Evolutionary conservation across 2,797 vertebrate genomes (phyloP), one percentile per base, ranked within the genome.

Genomic region (Chrosomus eos): DNA sequence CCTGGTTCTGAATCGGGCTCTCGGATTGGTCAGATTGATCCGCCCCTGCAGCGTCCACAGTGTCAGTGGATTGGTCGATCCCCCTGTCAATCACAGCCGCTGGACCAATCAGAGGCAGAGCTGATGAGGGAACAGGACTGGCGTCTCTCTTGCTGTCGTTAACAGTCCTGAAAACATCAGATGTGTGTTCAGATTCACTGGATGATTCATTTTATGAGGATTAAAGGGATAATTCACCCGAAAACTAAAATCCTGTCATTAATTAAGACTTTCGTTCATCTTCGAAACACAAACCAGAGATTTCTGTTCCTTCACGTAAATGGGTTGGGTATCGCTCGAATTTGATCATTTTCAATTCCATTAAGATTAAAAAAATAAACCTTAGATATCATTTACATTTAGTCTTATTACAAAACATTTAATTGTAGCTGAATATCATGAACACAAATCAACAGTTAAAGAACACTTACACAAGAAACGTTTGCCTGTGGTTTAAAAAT

Each of bases 161-260:
- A 84, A 95, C 90, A 82, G 87, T 92, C 95, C 95, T 96, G 75
- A 55, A 86, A 79, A 14, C n/a, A 45, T 1, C 14, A 28, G 33
- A 36, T 3, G 18, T 0, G 2, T 8, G n/a, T 60, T 1, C 58
- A 60, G n/a, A 10, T n/a, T n/a, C 5, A 60, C 8, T 13, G 23
- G 7, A 18, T 7, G 19, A 53, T 53, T 45, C 64, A 33, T n/a
- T 38, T 3, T n/a, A n/a, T 45, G 19, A 43, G 23, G 21, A 10
- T 13, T 38, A 23, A 66, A 58, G 55, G 7, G 62, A 1, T 16
- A 8, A 8, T 19, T 18, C 7, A 33, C 1, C 3, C 8, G 0
- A 40, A 3, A 58, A n/a, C 10, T 2, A 4, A 58, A 58, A n/a
- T 11, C 23, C 10, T 58, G 51, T 53, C 55, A 4, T 4, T 4